Evolutionary conservation across 2,888 invertebrate species (phyloP).

Genomic region (Allygus modestus): DNA sequence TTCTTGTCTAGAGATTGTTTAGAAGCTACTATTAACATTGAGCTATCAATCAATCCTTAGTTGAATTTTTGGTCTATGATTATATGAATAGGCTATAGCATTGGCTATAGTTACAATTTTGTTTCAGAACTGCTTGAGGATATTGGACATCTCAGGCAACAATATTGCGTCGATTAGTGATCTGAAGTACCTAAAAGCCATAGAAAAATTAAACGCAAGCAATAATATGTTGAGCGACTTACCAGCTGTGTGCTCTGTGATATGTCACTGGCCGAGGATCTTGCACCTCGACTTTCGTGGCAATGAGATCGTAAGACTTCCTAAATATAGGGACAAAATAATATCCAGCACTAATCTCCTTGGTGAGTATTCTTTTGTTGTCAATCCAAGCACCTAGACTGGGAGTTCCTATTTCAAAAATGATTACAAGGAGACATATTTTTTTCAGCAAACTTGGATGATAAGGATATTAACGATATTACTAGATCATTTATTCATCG

Average conservation of each 20-base stretch:
- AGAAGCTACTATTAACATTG: too few species aligned
- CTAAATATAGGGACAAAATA: conserved; percentile 82
- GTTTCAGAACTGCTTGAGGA: conserved; percentile 47
- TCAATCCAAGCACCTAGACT: not conserved
- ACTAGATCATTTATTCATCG: conserved; percentile 77
- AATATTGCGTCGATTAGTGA: conserved; percentile 69
- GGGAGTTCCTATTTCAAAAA: not conserved
- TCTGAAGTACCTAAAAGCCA: conserved; percentile 64
- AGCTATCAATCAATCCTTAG: too few species aligned
- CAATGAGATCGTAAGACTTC: conserved; percentile 81
- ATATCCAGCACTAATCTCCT: conserved; percentile 80
- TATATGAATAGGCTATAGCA: too few species aligned
- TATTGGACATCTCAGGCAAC: conserved; percentile 67
- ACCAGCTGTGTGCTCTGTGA: conserved; percentile 77
- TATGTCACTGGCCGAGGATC: conserved; percentile 78
- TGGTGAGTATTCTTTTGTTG: conserved; percentile 74
- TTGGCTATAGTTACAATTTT: too few species aligned
- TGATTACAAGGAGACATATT: too few species aligned
- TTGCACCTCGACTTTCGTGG: conserved; percentile 79
- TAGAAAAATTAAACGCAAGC: conserved; percentile 64
- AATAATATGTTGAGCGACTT: conserved; percentile 75
- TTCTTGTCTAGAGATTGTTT: too few species aligned
- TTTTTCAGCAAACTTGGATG: conserved; percentile 76
- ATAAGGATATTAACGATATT: conserved; percentile 78
- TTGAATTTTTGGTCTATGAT: too few species aligned